phyloP scores from a whole-genome alignment of 2,113 vertebrate species.

The Chiloscyllium plagiosum region DNA sequence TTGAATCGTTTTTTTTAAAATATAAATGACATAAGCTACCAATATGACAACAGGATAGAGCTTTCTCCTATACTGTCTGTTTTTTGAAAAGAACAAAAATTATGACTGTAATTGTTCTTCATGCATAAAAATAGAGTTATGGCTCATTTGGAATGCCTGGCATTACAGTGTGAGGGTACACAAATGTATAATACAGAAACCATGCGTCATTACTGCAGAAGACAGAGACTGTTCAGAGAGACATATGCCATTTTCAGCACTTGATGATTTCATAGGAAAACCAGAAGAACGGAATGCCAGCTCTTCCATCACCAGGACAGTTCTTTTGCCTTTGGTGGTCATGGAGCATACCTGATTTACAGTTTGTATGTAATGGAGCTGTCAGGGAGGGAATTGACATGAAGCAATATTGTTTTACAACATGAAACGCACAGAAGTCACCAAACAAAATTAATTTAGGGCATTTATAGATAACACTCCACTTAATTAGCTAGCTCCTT shows the following conservation, averaged over 20 bases:
- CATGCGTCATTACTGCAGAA: not conserved
- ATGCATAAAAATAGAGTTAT: not conserved
- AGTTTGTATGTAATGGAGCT: not conserved
- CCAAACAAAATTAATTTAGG: not conserved
- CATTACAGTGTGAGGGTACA: not conserved
- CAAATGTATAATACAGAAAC: not conserved
- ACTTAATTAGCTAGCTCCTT: not conserved
- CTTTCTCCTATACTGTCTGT: not conserved
- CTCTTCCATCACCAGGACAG: conserved; percentile 11
- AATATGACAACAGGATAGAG: not conserved
- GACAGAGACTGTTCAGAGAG: not conserved
- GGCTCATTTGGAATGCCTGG: not conserved
- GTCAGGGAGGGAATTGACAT: not conserved
- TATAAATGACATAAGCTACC: not conserved
- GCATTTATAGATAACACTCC: not conserved
- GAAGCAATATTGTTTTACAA: not conserved
- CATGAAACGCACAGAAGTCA: not conserved
- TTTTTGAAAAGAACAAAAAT: not conserved
- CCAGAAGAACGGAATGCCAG: not conserved
- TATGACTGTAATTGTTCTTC: not conserved
- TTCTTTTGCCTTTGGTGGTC: not conserved
- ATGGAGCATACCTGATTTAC: not conserved
- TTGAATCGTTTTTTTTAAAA: not conserved
- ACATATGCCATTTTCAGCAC: not conserved
- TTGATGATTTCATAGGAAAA: not conserved